Conservation (phyloP, 2,797 vertebrate species). For the Chaetophractus vellerosus region DNA sequence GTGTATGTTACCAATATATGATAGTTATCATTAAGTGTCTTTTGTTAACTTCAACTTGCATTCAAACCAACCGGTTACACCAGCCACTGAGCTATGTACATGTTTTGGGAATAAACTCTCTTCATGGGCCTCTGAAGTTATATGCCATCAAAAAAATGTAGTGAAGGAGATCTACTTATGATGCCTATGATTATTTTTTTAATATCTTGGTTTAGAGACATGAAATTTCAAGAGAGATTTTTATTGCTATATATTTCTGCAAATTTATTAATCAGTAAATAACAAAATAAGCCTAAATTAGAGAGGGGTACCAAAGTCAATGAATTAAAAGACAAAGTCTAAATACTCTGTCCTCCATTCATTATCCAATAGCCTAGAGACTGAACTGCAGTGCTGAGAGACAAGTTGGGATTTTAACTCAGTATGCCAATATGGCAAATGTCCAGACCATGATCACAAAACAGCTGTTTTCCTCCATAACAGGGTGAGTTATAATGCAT, state of each 20-base stretch:
- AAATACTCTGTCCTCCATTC: slow-evolving; percentile 80
- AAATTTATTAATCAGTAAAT: slow-evolving; percentile 64
- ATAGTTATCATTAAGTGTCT: background rate
- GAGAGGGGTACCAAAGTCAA: slow-evolving; percentile 75
- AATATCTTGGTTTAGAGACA: slow-evolving; percentile 69
- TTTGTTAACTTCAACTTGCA: slow-evolving; percentile 45
- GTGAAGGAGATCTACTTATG: slow-evolving; percentile 33
- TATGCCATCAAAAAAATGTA: background rate
- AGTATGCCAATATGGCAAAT: slow-evolving; percentile 87
- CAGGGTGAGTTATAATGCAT: slow-evolving; percentile 89
- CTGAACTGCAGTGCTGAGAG: slow-evolving; percentile 82
- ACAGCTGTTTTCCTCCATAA: slow-evolving; percentile 91
- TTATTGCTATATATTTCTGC: slow-evolving; percentile 18
- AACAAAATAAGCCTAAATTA: slow-evolving; percentile 71
- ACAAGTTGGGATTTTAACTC: slow-evolving; percentile 89
- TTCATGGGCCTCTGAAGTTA: slow-evolving; percentile 56
- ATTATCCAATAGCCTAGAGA: slow-evolving; percentile 85
- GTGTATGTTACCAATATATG: background rate
- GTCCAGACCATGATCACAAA: slow-evolving; percentile 89
- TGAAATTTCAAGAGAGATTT: slow-evolving; percentile 61
- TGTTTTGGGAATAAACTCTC: background rate
- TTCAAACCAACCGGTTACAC: background rate
- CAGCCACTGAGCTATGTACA: background rate
- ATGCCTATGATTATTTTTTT: slow-evolving; percentile 65
- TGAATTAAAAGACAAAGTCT: slow-evolving; percentile 76